Conservation (phyloP, 2,113 vertebrate species). For the Phylloscopus trochilus region DNA sequence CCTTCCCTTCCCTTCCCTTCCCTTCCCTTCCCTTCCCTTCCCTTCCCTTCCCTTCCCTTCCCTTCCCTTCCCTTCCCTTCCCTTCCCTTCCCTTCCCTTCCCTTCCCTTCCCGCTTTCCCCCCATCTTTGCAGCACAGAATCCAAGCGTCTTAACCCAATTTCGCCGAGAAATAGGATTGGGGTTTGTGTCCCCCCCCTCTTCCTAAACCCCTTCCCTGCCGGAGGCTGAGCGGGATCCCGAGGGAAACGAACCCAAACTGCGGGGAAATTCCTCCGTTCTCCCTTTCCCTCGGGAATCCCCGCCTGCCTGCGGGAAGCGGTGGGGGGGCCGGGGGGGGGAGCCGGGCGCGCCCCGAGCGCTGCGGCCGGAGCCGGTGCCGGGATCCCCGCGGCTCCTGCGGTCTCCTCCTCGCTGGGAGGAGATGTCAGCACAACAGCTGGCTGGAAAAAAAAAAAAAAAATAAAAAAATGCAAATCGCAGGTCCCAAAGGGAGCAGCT, state of each 20-base stretch:
- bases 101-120: too few species aligned
- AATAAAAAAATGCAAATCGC: neutral
- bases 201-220: neutral
- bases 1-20: too few species aligned
- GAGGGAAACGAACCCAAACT: neutral
- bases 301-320: too few species aligned
- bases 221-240: accelerated
- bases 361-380: too few species aligned
- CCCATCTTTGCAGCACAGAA: accelerated
- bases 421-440: neutral
- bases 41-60: too few species aligned
- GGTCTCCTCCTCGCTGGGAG: neutral
- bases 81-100: too few species aligned
- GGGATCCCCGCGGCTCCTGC: neutral
- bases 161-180: neutral
- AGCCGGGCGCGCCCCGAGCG: too few species aligned
- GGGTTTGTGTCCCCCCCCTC: too few species aligned
- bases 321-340: neutral
- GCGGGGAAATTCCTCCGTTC: neutral
- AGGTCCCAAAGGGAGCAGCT: neutral
- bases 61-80: too few species aligned
- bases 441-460: neutral
- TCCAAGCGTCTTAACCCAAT: neutral
- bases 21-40: too few species aligned
- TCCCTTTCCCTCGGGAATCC: neutral